A percentile compares a stretch with the other conserved stretches of the same genome.
Conservation (phyloP, 2,113 vertebrate species). For the Morone saxatilis region DNA sequence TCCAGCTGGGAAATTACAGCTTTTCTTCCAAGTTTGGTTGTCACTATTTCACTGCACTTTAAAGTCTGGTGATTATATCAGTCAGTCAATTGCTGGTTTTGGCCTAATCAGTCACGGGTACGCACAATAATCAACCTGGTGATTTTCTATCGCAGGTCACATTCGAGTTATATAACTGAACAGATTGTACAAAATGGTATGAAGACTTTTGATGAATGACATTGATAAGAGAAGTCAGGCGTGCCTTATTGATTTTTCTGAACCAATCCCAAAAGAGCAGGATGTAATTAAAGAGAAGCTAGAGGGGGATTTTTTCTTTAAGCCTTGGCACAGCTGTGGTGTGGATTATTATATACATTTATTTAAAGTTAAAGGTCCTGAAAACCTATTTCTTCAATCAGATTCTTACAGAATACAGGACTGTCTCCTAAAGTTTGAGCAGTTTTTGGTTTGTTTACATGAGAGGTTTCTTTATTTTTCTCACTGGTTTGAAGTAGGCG, state of each 20-base stretch:
- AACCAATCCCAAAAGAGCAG: slow-evolving; percentile 23
- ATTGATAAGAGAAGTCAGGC: slow-evolving; percentile 10
- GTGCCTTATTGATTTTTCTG: slow-evolving; percentile 25
- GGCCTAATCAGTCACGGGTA: not conserved
- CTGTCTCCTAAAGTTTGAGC: not conserved
- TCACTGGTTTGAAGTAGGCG: not conserved
- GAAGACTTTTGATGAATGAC: slow-evolving; percentile 8
- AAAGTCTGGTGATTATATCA: not conserved
- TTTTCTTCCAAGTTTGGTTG: slow-evolving; percentile 7
- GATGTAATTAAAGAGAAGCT: slow-evolving; percentile 45
- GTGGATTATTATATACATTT: slow-evolving; percentile 42
- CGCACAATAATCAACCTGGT: not conserved
- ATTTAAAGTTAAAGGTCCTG: slow-evolving; percentile 29
- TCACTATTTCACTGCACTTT: not conserved
- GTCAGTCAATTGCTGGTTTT: not conserved
- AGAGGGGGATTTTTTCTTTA: slow-evolving; percentile 8
- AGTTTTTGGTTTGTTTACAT: not conserved
- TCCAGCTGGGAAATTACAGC: slow-evolving; percentile 21
- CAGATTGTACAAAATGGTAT: not conserved
- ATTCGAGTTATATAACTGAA: not conserved
- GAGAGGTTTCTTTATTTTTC: not conserved
- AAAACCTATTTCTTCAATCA: slow-evolving; percentile 14
- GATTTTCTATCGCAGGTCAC: not conserved
- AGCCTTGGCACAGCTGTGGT: slow-evolving; percentile 27
- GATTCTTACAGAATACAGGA: not conserved